Evolutionary conservation across 2,888 invertebrate genomes (phyloP).

Genomic region (Andrena flavipes): DNA sequence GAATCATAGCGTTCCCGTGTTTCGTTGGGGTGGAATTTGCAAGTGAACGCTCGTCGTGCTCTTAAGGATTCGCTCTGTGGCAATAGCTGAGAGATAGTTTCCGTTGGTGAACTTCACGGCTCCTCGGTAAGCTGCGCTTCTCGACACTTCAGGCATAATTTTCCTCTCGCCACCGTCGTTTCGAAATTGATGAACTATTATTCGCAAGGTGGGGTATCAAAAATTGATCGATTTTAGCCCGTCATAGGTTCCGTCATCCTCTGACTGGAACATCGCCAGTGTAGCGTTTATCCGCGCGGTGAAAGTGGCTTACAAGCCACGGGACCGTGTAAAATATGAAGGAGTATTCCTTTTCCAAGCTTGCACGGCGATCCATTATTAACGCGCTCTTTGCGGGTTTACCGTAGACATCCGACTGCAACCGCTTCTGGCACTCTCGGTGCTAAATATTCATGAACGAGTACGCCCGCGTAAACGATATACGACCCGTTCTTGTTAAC

Average conservation of each 20-base stretch:
- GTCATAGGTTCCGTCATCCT: neutral
- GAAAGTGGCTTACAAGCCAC: conserved; percentile 36
- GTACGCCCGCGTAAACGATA: conserved; percentile 8
- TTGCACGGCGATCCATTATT: conserved; percentile 50
- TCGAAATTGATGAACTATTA: neutral
- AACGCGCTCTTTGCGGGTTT: conserved; percentile 33
- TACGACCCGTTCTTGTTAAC: conserved; percentile 6
- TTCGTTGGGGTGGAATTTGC: neutral
- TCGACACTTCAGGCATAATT: conserved; percentile 45
- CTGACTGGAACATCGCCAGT: neutral
- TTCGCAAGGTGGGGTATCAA: neutral
- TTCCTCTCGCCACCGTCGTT: conserved; percentile 21
- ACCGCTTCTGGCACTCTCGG: conserved; percentile 39
- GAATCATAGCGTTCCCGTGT: neutral
- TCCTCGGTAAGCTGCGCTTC: conserved; percentile 17
- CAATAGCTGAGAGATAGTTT: conserved; percentile 23
- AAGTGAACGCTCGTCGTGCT: conserved; percentile 13
- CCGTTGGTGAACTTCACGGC: conserved; percentile 52
- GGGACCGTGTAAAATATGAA: conserved; percentile 41
- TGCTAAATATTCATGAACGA: conserved; percentile 52
- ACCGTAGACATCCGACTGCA: conserved; percentile 30
- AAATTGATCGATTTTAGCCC: neutral
- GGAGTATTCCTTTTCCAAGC: conserved; percentile 24
- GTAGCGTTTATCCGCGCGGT: conserved; percentile 24
- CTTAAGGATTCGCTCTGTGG: conserved; percentile 52